phyloP scores from a whole-genome alignment of 2,797 vertebrate species.

The Catharus ustulatus region DNA sequence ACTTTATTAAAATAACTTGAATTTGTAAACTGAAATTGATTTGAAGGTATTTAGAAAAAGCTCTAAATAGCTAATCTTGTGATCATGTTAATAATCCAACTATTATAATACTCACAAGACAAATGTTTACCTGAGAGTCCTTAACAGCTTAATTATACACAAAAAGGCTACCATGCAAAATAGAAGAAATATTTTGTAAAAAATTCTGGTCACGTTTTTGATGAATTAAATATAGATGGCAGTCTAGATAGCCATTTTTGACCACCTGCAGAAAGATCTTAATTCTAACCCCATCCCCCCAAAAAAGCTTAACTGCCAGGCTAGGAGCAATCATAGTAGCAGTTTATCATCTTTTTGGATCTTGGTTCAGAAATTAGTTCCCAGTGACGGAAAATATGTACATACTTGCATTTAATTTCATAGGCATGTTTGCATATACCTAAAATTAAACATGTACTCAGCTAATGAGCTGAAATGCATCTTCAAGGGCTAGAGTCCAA shows the following conservation, averaged over 20 bases:
- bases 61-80: neutral
- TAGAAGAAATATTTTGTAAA: neutral
- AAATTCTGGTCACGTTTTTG: neutral
- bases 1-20: neutral
- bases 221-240: neutral
- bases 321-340: neutral
- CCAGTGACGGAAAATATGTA: neutral
- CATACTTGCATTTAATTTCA: neutral
- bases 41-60: neutral
- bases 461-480: neutral
- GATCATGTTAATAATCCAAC: neutral
- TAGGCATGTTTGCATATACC: neutral
- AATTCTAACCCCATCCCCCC: neutral
- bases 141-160: neutral
- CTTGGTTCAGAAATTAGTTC: neutral
- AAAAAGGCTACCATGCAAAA: neutral
- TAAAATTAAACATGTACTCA: neutral
- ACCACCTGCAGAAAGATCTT: neutral
- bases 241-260: neutral
- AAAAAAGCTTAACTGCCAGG: neutral
- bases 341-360: neutral
- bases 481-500: neutral
- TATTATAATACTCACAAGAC: neutral
- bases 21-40: neutral
- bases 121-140: neutral